Base-by-base conservation (phyloP, 2,797 vertebrate genomes). In the Enteromius unitaeniatus region DNA sequence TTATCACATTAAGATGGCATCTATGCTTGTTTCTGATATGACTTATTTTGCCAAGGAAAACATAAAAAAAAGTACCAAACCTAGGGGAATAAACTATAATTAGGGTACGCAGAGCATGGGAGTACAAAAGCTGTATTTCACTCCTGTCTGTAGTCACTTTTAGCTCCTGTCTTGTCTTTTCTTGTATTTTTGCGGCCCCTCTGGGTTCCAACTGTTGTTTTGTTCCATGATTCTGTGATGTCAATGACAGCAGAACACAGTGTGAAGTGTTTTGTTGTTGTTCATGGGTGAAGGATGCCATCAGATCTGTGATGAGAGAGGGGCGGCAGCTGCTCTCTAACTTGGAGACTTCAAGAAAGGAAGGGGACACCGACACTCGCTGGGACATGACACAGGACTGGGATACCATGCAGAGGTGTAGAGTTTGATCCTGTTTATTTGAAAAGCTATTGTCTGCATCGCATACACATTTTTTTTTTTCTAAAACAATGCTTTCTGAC, bases 381-480 rank as follows among this genome's bases (percentile, higher is more conserved):
- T 95, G 86, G 47, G 95, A 97, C 47, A 94, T 94, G 84, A 93
- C 91, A 62, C 94, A 96, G 53, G 97, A 99, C 93, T 97, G 96
- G 96, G 95, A 97, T 70, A 99, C 97, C 0, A 96, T 99, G 62
- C 96, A 97, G 90, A 95, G 98, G 98, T 97, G 89, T 68, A 37
- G 17, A 42, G 49, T 40, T 19, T 28, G 45, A 73, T 51, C 45
- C 15, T 11, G 17, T 60, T 26, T 60, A 23, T 60, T 60, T 60
- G 23, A 26, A 60, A 60, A 60, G 10, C 31, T 31, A 28, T 21
- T 2, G 9, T 64, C 40, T 64, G 23, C 10, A 7, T 78, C 17
- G 8, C 28, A 78, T 14, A 47, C 75, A 19, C 17, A 47, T 60
- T 9, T 6, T 26, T 40, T 79, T 69, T 6, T 55, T 42, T 77